Conservation (phyloP, 2,888 invertebrate genomes). For the Ceratothoa steindachneri region DNA sequence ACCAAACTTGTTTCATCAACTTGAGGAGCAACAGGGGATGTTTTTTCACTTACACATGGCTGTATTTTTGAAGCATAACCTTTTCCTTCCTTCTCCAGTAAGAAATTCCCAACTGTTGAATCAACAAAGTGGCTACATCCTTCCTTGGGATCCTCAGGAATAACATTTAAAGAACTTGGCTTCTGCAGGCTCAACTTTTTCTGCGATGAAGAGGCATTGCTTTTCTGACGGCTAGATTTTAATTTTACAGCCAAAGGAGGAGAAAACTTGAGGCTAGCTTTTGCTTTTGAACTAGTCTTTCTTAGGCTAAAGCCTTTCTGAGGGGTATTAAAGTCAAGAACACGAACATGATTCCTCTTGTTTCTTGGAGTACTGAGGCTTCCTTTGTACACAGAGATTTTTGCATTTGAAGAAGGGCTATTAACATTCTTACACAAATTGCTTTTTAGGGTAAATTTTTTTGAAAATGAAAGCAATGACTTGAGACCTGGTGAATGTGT, state of each 20-base stretch:
- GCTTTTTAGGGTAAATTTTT: background rate
- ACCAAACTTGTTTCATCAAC: background rate
- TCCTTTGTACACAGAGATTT: background rate
- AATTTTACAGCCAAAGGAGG: background rate
- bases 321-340: constrained; percentile 6
- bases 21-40: background rate
- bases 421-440: background rate
- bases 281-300: background rate
- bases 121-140: background rate
- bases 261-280: background rate
- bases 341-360: background rate
- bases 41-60: background rate
- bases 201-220: no score
- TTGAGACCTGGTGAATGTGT: background rate
- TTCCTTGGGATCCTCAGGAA: background rate
- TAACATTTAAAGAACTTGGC: background rate
- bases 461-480: constrained; percentile 2
- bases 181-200: background rate
- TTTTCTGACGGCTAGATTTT: background rate
- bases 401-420: background rate
- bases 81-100: background rate
- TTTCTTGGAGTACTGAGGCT: background rate
- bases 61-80: background rate
- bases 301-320: background rate
- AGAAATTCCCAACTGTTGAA: background rate